These are phyloP conservation scores for Hylaeus anthracinus DNA, from an alignment of 1,140 invertebrate species.

Conservation along the genomic window DNA sequence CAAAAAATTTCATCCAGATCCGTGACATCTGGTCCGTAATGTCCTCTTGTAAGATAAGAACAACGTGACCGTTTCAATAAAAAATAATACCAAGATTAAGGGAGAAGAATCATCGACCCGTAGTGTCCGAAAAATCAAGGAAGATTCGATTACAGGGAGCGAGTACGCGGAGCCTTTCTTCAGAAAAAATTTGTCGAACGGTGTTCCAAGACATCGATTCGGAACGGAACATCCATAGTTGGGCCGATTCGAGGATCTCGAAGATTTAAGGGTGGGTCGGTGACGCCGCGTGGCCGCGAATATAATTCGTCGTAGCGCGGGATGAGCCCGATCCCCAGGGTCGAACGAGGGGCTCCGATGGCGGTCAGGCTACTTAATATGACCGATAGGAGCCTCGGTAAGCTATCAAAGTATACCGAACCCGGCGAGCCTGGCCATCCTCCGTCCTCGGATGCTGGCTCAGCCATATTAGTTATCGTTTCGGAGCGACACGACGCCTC, in stretches of 20 bases:
- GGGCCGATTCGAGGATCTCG: neutral
- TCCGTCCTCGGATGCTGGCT: constrained; percentile 42
- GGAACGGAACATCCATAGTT: too few relatives aligned
- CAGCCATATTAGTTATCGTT: constrained; percentile 66
- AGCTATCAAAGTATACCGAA: constrained; percentile 68
- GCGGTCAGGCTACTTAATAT: constrained; percentile 68
- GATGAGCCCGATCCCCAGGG: constrained; percentile 44
- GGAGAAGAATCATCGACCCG: too few relatives aligned
- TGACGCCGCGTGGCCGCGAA: constrained; percentile 45
- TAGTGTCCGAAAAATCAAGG: too few relatives aligned
- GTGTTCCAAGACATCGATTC: too few relatives aligned
- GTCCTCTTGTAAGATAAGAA: too few relatives aligned
- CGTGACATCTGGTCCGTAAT: too few relatives aligned
- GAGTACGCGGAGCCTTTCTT: too few relatives aligned
- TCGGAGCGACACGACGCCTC: constrained; percentile 28
- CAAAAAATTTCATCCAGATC: too few relatives aligned
- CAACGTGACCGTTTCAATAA: too few relatives aligned
- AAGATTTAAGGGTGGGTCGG: constrained; percentile 59
- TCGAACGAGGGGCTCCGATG: constrained; percentile 47
- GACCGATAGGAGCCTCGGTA: constrained; percentile 66
- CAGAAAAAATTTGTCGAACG: too few relatives aligned
- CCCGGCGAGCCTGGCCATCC: neutral
- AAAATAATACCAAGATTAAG: too few relatives aligned
- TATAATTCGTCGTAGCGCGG: constrained; percentile 50
- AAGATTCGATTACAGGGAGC: too few relatives aligned